Evolutionary conservation across 2,113 vertebrate species (phyloP), one percentile per base, ranked within the genome.

Genomic region (Lipotes vexillifer): DNA sequence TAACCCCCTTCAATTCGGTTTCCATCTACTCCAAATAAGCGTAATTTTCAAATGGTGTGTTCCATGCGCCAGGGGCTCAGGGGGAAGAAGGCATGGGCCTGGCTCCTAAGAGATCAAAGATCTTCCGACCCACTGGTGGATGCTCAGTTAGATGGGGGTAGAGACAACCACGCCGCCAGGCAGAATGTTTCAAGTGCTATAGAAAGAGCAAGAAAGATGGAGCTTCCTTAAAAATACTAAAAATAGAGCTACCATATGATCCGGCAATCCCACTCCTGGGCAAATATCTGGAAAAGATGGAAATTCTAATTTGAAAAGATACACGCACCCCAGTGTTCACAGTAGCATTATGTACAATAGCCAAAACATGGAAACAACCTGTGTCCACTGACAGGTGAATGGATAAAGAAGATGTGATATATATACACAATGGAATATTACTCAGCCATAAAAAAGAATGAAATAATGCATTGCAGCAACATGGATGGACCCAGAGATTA

Each of bases 91-190:
- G 0, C 7, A 20, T 1, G 20, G 7, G 20, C 55, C 38, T 9
- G 6, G 14, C n/a, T 57, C 27, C 57, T 46, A 6, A 55, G 36
- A 5, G 11, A 77, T 44, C 27, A 15, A 33, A 90, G 21, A 61
- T 29, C 36, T 55, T 36, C 75, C 23, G 63, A 27, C 1, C 33
- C 59, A 75, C 31, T n/a, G 27, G 27, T 27, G 6, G 5, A 11
- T 41, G 1, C 33, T 72, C 61, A 21, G 21, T 4, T 38, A 61
- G 36, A 33, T 59, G 52, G 49, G 20, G 7, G 0, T 14, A 27
- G 71, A 83, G 57, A 66, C 38, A 63, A 21, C 10, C 25, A 20
- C 0, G 1, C 13, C 0, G 1, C 65, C 52, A 38, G n/a, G 36
- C 29, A 21, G 61, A 69, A 55, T 65, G 59, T 36, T 41, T 14